phyloP scores from a whole-genome alignment of 2,888 invertebrate species.

The Psylliodes chrysocephalus region DNA sequence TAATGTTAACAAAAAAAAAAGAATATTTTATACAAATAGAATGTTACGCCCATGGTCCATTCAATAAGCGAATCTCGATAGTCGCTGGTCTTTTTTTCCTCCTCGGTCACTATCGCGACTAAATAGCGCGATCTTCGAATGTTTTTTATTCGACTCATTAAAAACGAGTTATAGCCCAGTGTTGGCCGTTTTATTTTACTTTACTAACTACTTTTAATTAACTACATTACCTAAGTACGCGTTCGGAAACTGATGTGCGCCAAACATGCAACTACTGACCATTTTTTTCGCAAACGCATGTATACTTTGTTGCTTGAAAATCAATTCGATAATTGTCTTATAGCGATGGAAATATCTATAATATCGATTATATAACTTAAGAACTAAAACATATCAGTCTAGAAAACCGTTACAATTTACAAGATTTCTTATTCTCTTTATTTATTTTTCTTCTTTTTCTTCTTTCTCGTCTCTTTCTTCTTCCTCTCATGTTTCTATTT shows the following conservation, averaged over 20 bases:
- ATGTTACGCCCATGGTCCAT: conserved; percentile 8
- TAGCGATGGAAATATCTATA: no score
- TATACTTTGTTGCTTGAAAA: neutral
- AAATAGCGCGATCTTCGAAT: conserved; percentile 10
- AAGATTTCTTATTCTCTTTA: no score
- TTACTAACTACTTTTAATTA: conserved; percentile 26
- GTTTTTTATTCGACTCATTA: conserved; percentile 24
- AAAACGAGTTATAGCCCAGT: conserved; percentile 24
- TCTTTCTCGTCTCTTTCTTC: no score
- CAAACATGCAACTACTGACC: conserved; percentile 34
- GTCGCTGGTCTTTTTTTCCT: conserved; percentile 14
- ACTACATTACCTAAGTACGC: conserved; percentile 1
- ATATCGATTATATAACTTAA: no score
- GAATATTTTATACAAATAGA: no score
- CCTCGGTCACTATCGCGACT: conserved; percentile 21
- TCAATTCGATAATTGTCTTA: no score
- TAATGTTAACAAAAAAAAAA: no score
- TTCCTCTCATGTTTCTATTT: no score
- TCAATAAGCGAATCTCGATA: conserved; percentile 29
- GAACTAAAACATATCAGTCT: no score
- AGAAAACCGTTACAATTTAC: no score
- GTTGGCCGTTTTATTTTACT: conserved; percentile 14
- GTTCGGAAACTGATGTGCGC: neutral
- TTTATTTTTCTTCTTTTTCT: no score
- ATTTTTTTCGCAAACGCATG: conserved; percentile 10